phyloP scores from a whole-genome alignment of 1,140 invertebrate genomes.

The Papilio aristodemus region DNA sequence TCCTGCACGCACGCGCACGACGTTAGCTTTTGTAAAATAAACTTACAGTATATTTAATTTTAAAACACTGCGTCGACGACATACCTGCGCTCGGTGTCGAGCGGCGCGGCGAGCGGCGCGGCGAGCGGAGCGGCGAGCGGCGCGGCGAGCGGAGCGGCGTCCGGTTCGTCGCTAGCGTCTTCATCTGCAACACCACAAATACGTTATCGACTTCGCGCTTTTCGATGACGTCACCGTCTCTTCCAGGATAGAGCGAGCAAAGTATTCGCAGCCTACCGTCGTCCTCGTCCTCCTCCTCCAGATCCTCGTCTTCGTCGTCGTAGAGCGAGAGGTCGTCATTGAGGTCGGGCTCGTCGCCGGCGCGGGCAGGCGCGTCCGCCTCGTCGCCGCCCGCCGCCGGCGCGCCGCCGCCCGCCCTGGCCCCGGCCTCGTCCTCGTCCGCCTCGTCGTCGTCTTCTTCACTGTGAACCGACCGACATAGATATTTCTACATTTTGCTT shows the following conservation, averaged over 20 bases:
- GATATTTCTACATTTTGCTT: too few species aligned
- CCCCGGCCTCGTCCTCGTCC: conserved; percentile 19
- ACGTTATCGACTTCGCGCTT: too few species aligned
- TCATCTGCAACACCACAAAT: conserved; percentile 16
- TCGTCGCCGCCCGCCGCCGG: conserved; percentile 3
- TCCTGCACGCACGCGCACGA: conserved; percentile 42
- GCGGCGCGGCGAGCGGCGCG: conserved; percentile 9
- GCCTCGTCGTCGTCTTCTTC: conserved; percentile 29
- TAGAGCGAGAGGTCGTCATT: conserved; percentile 54
- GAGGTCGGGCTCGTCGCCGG: conserved; percentile 30
- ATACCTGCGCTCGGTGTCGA: not conserved
- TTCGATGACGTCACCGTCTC: too few species aligned
- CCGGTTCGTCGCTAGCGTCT: conserved; percentile 19
- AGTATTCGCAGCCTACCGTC: not conserved
- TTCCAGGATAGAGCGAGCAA: too few species aligned
- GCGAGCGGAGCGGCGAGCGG: conserved; percentile 20
- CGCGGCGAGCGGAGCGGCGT: conserved; percentile 20
- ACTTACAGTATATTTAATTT: too few species aligned
- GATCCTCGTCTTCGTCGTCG: conserved; percentile 51
- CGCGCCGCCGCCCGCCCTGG: not conserved
- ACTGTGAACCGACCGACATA: conserved; percentile 32
- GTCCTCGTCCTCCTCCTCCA: conserved; percentile 35
- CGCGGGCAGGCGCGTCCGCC: conserved; percentile 25
- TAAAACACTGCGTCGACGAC: too few species aligned
- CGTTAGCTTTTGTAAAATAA: too few species aligned